Evolutionary conservation across 2,113 vertebrate genomes (phyloP).

Genomic region (Colaptes auratus): DNA sequence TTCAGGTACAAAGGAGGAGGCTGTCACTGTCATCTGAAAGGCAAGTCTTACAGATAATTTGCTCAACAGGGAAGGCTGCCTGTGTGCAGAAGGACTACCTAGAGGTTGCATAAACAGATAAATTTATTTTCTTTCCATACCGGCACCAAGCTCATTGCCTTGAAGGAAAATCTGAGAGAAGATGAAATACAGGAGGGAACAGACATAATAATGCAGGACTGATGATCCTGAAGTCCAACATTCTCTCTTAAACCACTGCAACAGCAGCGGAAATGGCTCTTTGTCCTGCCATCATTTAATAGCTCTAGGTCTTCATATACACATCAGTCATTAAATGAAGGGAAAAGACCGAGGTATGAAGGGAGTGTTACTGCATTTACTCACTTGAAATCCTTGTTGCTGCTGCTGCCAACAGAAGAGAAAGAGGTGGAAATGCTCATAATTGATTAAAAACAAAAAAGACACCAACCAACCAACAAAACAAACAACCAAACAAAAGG

Average conservation of each 20-base stretch:
- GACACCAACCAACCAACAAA: too few relatives aligned
- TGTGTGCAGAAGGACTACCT: rapidly evolving
- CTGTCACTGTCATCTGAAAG: not conserved
- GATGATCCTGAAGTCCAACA: not conserved
- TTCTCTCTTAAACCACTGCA: not conserved
- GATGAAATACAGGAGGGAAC: not conserved
- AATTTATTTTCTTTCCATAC: not conserved
- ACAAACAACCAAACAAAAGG: too few relatives aligned
- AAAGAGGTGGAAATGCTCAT: not conserved
- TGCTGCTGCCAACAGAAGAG: not conserved
- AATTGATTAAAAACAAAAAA: too few relatives aligned
- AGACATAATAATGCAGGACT: not conserved
- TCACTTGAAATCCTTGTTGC: not conserved
- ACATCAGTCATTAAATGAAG: not conserved
- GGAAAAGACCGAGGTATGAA: not conserved
- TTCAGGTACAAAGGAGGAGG: not conserved
- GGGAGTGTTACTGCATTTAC: not conserved
- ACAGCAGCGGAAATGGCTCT: not conserved
- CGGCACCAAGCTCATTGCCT: not conserved
- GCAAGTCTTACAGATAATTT: not conserved
- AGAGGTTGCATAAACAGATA: not conserved
- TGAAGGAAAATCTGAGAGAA: not conserved
- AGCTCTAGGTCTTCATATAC: not conserved
- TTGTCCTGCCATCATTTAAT: not conserved
- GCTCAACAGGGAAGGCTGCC: not conserved